Percentiles rank a stretch among this genome's conserved stretches.
Conservation (phyloP, 2,113 vertebrate species). For the Sardina pilchardus region DNA sequence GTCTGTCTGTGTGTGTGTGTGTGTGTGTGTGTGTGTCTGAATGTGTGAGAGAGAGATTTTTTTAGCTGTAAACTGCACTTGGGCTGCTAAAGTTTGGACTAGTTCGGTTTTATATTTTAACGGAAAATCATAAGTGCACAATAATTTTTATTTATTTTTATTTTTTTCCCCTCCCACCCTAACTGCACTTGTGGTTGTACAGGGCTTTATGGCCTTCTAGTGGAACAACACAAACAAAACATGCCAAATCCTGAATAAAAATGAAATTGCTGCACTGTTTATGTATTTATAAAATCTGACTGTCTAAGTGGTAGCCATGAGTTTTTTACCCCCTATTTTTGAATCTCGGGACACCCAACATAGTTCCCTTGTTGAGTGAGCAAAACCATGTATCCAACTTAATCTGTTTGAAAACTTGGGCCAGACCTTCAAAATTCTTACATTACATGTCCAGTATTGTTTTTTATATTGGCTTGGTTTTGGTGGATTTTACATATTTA, state of each 20-base stretch:
- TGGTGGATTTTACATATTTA: not conserved
- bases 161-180: not conserved
- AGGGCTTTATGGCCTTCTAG: not conserved
- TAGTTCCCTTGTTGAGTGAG: not conserved
- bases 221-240: not conserved
- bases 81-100: not conserved
- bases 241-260: not conserved
- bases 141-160: not conserved
- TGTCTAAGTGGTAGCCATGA: not conserved
- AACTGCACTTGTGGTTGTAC: not conserved
- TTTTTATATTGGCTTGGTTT: not conserved
- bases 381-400: not conserved
- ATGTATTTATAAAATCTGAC: not conserved
- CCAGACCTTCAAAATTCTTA: not conserved
- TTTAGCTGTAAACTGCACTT: not conserved
- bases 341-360: not conserved
- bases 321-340: not conserved
- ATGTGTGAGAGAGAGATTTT: too few species aligned
- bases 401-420: not conserved
- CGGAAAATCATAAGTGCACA: not conserved
- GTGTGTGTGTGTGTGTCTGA: not conserved
- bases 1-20: not conserved
- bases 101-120: not conserved
- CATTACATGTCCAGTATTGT: not conserved
- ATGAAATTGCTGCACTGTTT: not conserved